phyloP scores from a whole-genome alignment of 2,888 invertebrate genomes.

The Aplocera efformata region DNA sequence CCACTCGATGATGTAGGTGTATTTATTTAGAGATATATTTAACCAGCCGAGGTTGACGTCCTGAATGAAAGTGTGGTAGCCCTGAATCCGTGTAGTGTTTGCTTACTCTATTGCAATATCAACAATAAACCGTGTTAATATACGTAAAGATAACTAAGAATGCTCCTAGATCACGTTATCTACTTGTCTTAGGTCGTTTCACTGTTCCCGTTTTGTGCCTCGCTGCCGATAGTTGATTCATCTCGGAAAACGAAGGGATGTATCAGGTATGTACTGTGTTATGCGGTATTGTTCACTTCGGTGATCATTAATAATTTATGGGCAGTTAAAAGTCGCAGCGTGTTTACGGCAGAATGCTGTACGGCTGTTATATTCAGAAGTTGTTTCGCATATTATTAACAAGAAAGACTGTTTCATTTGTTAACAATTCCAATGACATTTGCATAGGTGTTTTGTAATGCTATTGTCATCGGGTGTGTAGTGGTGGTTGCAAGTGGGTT shows the following conservation, averaged over 20 bases:
- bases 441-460: conserved; percentile 14
- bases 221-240: conserved; percentile 39
- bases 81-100: conserved; percentile 34
- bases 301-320: conserved; percentile 17
- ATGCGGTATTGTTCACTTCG: conserved; percentile 7
- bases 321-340: conserved; percentile 19
- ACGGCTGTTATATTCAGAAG: conserved; percentile 14
- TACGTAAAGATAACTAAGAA: conserved; percentile 48
- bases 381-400: conserved; percentile 21
- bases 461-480: conserved; percentile 24
- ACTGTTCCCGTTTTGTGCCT: conserved; percentile 56
- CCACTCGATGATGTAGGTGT: conserved; percentile 41
- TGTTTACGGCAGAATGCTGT: conserved; percentile 15
- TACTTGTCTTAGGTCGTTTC: conserved; percentile 63
- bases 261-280: conserved; percentile 1
- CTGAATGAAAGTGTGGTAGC: conserved; percentile 31
- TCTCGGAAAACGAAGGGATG: conserved; percentile 22
- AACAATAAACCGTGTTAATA: conserved; percentile 46
- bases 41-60: conserved; percentile 34
- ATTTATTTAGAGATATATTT: conserved; percentile 39
- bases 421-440: conserved; percentile 8
- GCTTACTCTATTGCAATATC: conserved; percentile 41
- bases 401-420: conserved; percentile 14
- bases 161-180: conserved; percentile 64
- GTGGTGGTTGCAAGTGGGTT: conserved; percentile 51